Evolutionary conservation across 2,888 invertebrate genomes (phyloP), one percentile per base, ranked within the genome.

Genomic region (Idaea biselata): DNA sequence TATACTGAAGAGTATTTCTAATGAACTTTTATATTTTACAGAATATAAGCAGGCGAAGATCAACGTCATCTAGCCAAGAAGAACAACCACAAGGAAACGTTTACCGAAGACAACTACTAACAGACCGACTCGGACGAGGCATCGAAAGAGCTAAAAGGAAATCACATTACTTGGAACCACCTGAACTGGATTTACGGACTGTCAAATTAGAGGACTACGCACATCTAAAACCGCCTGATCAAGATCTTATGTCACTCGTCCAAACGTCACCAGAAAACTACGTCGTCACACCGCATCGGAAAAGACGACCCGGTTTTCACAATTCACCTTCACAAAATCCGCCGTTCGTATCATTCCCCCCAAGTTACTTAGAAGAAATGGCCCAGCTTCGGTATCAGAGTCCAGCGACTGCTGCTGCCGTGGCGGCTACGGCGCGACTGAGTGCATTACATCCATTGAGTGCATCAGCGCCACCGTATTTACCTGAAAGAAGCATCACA

Each of bases 321-420:
- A 97, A 97, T 80, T 96, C 97, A 53, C 97, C 97, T 18, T 96
- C 96, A 68, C 97, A 97, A 81, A 97, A 97, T 87, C 96, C 97
- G 67, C 96, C 97, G 55, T 97, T 97, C 80, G 96, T 97, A 70
- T 96, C 97, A 65, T 97, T 96, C 81, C 95, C 95, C 72, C 96
- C 95, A 62, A 95, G 95, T 72, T 95, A 96, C 79, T 92, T 96
- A 73, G 96, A 96, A 82, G 96, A 96, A 80, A 94, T 95, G 78
- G 91, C 93, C 17, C 94, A 94, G 71, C 85, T 94, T 70, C 92
- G 95, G 71, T 94, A 95, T 75, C 94, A 94, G 64, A 89, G 85
- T 70, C 88, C 95, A 57, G 89, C 94, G 59, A 89, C 94, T 64
- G 94, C 94, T 44, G 94, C 94, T 17, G 95, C 88, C 5, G 87